Conservation (phyloP, 1,140 invertebrate genomes). For the Myzus persicae region DNA sequence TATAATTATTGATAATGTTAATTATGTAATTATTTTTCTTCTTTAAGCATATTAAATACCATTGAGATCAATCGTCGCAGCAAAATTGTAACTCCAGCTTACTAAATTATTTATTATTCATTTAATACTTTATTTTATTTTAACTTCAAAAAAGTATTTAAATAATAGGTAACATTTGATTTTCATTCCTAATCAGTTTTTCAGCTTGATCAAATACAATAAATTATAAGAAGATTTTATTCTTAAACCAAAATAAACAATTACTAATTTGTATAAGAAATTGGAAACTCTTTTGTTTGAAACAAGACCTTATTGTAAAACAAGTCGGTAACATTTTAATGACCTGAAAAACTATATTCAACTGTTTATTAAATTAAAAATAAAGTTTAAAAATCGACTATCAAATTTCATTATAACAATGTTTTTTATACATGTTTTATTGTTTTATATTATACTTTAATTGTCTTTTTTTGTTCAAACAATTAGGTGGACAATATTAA, state of each 20-base stretch:
- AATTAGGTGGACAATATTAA: background rate
- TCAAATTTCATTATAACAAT: conserved; percentile 30
- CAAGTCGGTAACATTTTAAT: conserved; percentile 28
- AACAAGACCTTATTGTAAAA: background rate
- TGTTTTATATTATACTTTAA: background rate
- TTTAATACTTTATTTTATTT: background rate
- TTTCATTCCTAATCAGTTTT: background rate
- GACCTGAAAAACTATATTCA: background rate
- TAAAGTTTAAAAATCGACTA: background rate
- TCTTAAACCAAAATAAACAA: conserved; percentile 4
- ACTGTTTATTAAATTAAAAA: conserved; percentile 30
- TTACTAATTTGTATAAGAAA: conserved; percentile 18
- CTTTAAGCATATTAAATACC: background rate
- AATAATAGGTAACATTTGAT: background rate
- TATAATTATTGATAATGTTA: background rate
- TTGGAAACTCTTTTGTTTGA: conserved; percentile 18
- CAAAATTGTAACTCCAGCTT: background rate
- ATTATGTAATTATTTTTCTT: background rate
- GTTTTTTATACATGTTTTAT: background rate
- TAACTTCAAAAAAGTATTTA: background rate
- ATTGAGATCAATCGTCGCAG: background rate
- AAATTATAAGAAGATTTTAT: background rate
- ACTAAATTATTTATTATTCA: background rate
- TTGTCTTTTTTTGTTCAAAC: background rate
- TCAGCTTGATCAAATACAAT: conserved; percentile 3